Evolutionary conservation across 2,888 invertebrate species (phyloP).

Genomic region (Acanthoscelides obtectus): DNA sequence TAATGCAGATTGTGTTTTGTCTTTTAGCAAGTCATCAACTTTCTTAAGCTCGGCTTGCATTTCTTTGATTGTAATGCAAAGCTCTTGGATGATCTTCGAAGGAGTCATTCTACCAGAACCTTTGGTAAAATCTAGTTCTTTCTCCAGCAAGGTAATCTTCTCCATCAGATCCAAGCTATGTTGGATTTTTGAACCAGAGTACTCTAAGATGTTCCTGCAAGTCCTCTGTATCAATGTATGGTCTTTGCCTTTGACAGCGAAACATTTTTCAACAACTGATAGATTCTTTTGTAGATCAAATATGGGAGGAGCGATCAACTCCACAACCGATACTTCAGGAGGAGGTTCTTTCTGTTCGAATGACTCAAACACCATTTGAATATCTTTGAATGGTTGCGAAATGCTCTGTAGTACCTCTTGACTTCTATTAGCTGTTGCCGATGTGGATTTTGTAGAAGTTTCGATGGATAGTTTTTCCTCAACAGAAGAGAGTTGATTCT

Average conservation of each 20-base stretch:
- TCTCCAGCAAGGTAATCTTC: slow-evolving; percentile 49
- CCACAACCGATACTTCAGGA: slow-evolving; percentile 53
- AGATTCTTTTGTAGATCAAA: slow-evolving; percentile 61
- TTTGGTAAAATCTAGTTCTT: slow-evolving; percentile 41
- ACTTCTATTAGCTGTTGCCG: slow-evolving; percentile 62
- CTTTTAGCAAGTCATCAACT: slow-evolving; percentile 35
- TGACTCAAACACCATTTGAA: slow-evolving; percentile 56
- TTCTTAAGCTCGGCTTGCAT: slow-evolving; percentile 52
- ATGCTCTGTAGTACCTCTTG: slow-evolving; percentile 61
- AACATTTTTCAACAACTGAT: slow-evolving; percentile 63
- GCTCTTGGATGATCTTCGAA: slow-evolving; percentile 46
- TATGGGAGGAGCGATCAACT: slow-evolving; percentile 55
- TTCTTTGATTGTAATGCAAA: slow-evolving; percentile 56
- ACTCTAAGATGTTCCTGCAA: slow-evolving; percentile 62
- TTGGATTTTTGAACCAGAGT: slow-evolving; percentile 54
- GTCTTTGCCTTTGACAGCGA: slow-evolving; percentile 62
- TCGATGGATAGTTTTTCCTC: slow-evolving; percentile 62
- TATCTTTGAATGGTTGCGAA: slow-evolving; percentile 58
- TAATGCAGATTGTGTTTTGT: slow-evolving; percentile 16
- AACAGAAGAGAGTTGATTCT: slow-evolving; percentile 56
- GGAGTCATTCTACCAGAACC: slow-evolving; percentile 42
- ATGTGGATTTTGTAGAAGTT: slow-evolving; percentile 62
- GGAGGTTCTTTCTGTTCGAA: slow-evolving; percentile 50
- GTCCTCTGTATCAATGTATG: slow-evolving; percentile 65
- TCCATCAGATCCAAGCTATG: slow-evolving; percentile 54